Conservation (phyloP, 2,888 invertebrate genomes). For the Strigamia maritima region DNA sequence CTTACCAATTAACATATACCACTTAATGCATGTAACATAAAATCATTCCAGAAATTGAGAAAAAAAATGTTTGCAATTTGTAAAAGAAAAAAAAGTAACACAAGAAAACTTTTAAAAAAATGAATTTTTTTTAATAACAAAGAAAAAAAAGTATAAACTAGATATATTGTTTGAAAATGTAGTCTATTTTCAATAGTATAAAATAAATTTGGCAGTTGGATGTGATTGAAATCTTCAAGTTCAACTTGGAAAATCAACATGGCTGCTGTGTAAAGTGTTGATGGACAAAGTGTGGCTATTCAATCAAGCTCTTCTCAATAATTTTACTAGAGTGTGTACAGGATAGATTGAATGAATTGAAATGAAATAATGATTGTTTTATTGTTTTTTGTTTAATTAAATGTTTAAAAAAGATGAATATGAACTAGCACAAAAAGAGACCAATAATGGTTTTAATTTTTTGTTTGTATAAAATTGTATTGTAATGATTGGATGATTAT, state of each 20-base stretch:
- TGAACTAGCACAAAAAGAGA: background rate
- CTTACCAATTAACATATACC: background rate
- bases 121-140: background rate
- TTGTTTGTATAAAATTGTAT: background rate
- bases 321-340: background rate
- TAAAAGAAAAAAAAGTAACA: background rate
- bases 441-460: background rate
- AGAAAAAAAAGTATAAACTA: background rate
- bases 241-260: slow-evolving; percentile 21
- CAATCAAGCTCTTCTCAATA: background rate
- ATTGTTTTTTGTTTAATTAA: background rate
- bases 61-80: background rate
- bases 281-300: background rate
- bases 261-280: slow-evolving; percentile 1
- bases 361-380: background rate
- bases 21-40: background rate
- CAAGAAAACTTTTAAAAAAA: background rate
- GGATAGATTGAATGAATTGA: slow-evolving; percentile 1
- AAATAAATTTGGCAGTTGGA: background rate
- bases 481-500: background rate
- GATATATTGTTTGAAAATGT: background rate
- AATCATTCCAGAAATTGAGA: slow-evolving; percentile 30
- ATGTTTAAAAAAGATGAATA: background rate
- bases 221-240: slow-evolving; percentile 17
- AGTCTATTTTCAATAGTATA: background rate